These are phyloP conservation scores for Drosophila algonquin DNA, from an alignment of 2,888 invertebrate genomes.

Conservation along the genomic window DNA sequence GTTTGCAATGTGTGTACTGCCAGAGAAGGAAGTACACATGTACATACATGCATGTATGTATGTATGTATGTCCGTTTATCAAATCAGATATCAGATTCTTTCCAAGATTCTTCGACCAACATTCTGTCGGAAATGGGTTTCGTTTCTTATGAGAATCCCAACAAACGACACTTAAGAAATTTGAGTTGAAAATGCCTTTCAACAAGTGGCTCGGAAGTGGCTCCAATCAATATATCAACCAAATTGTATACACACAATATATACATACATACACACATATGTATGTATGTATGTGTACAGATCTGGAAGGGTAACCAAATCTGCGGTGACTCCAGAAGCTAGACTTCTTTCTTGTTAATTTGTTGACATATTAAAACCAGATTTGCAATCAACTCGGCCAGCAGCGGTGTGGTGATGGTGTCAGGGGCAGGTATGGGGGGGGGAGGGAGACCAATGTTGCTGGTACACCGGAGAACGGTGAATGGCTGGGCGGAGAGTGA, in stretches of 20 bases:
- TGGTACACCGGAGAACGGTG: slow-evolving; percentile 9
- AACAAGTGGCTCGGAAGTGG: no score
- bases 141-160: no score
- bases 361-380: slow-evolving; percentile 78
- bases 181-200: no score
- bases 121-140: no score
- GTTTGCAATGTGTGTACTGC: neutral
- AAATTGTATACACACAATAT: no score
- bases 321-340: neutral
- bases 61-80: no score
- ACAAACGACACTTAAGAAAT: no score
- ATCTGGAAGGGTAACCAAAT: neutral
- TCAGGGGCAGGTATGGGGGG: neutral
- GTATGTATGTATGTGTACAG: neutral
- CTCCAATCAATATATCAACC: neutral
- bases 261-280: no score
- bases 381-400: slow-evolving; percentile 74
- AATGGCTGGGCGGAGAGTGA: slow-evolving; percentile 1
- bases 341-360: slow-evolving; percentile 49
- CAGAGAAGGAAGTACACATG: no score
- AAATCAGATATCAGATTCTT: no score
- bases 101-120: no score
- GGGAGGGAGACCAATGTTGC: neutral
- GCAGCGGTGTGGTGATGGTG: neutral
- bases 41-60: no score